Evolutionary conservation across 1,140 invertebrate species (phyloP), one percentile per base, ranked within the genome.

Genomic region (Diprion similis): DNA sequence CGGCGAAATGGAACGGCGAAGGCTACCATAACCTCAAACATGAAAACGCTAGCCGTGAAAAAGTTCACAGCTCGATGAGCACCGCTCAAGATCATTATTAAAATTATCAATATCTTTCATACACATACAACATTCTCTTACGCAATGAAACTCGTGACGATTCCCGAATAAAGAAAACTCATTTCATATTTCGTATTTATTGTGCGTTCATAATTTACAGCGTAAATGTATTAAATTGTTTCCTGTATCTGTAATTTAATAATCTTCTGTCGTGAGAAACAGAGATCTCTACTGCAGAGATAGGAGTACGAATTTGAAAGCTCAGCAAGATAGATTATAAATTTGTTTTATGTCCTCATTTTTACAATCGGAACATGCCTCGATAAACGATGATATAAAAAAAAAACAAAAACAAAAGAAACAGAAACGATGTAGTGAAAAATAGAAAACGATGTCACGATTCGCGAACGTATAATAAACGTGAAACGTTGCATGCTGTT

Each of bases 1-100:
- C 17, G 17, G 46, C 64, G 37, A 19, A 73, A 71, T 72, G 64
- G 11, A 59, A n/a, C n/a, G n/a, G n/a, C n/a, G 46, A 51, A 74
- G 46, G 68, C 68, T 13, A 70, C 68, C 13, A 46, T 51, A 71
- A 59, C 48, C 24, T 59, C 66, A 13, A 68, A 68, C 13, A 68
- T 45, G 11, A 11, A 68, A 68, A 11, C 13, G 66, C 10, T 71
- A 8, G 24, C 13, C 18, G 2, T 11, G 7, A 71, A 71, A 71
- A 19, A 19, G 18, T 37, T 70, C 37, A 45, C 47, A 46, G n/a
- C 9, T 37, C 46, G 2, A 37, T 37, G 24, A 37, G 24, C 24
- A 37, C 24, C 24, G 6, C 6, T 37, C 24, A 37, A 37, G 24
- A 37, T 37, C 24, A 0, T 37, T 37, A 37, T 3, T 10, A 70